Evolutionary conservation across 92 coral and sea anemone genomes (phyloP), one percentile per base, ranked within the genome.

Genomic region (Paragorgia papillata): DNA sequence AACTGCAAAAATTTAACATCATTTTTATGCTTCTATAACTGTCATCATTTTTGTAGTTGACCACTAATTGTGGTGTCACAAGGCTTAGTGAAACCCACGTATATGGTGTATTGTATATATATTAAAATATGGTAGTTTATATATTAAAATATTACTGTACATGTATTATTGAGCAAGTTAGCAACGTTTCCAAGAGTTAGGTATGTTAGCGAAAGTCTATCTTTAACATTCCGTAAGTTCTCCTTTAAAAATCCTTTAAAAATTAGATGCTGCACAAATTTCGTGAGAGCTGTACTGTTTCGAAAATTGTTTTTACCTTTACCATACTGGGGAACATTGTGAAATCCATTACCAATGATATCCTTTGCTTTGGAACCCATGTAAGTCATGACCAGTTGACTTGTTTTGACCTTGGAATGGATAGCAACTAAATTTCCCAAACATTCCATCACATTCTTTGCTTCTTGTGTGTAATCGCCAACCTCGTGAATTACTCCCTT

Each of bases 291-390:
- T 54, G 49, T 33, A 14, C 31, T 31, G 53, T 57, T 80, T 30
- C 32, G 26, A 80, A 80, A 20, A 17, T 53, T 55, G 28, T 13
- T 43, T 69, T 69, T 80, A 19, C 85, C 85, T 54, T 80, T 69
- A 1, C 79, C 79, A 80, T 80, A 80, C 62, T 80, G 85, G 69
- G 85, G 34, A 21, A 69, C 79, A 37, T 57, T 35, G 43, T 80
- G 62, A 24, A 80, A 80, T 0, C 54, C 56, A 31, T 70, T 62
- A 3, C 25, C 37, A 19, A 30, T 22, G 3, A 80, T 33, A 8
- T 26, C 49, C 43, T 80, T 80, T 62, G 85, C 79, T 66, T 70
- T n/a, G n/a, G n/a, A n/a, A n/a, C n/a, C n/a, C n/a, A n/a, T n/a
- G n/a, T n/a, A n/a, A n/a, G n/a, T n/a, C 71, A 80, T 57, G 55